Conservation (phyloP, 2,797 vertebrate genomes). For the Taeniopygia guttata region DNA sequence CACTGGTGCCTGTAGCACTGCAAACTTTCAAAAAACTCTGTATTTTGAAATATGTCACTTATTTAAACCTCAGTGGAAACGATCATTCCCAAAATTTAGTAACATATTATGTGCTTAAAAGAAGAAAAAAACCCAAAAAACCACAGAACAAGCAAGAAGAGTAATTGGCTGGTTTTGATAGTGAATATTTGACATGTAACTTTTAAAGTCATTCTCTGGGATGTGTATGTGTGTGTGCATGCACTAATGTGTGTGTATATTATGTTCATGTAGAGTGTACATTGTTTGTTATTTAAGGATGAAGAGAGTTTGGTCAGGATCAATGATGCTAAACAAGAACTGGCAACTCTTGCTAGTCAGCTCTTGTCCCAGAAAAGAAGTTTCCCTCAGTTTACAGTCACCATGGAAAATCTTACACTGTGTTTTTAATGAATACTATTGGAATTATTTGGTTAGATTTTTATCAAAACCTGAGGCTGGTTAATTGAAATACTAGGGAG, state of each 20-base stretch:
- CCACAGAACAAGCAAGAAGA: not conserved
- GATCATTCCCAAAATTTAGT: not conserved
- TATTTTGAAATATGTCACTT: not conserved
- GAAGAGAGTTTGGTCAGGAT: not conserved
- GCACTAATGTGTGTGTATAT: accelerated
- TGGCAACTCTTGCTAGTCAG: not conserved
- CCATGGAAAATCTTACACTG: not conserved
- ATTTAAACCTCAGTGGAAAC: not conserved
- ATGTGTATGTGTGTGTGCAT: not conserved
- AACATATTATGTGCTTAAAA: not conserved
- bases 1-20: not conserved
- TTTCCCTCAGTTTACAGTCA: not conserved
- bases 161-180: not conserved
- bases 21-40: not conserved
- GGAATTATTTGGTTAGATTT: not conserved
- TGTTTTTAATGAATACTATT: not conserved
- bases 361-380: not conserved
- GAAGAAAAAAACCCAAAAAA: not conserved
- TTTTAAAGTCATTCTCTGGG: not conserved
- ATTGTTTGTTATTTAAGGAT: not conserved
- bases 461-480: not conserved
- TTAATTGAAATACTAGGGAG: not conserved
- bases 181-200: not conserved
- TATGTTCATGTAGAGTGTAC: not conserved
- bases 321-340: not conserved